phyloP scores from a whole-genome alignment of 2,797 vertebrate genomes.

The Tolypeutes matacus region DNA sequence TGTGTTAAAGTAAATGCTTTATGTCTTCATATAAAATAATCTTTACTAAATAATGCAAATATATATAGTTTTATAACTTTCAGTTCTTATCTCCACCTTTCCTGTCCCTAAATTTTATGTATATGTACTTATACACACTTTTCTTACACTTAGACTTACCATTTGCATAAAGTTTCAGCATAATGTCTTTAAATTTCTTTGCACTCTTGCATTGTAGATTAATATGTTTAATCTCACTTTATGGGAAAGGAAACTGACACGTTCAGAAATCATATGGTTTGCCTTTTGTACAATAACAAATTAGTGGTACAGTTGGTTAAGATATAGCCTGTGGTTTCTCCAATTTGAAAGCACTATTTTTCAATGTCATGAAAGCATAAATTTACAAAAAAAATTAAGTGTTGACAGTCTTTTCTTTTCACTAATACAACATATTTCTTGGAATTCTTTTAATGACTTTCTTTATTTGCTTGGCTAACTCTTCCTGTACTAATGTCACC shows the following conservation, averaged over 20 bases:
- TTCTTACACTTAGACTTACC: background rate
- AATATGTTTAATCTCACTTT: slow-evolving; percentile 17
- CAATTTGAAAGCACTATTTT: slow-evolving; percentile 4
- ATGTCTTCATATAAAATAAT: background rate
- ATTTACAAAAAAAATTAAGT: background rate
- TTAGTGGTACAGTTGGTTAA: slow-evolving; percentile 7
- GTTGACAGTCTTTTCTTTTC: background rate
- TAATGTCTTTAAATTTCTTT: slow-evolving; percentile 56
- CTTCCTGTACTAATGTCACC: background rate
- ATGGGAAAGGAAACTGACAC: background rate
- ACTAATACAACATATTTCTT: background rate
- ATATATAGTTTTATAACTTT: background rate
- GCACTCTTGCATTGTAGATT: background rate
- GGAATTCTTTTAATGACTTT: slow-evolving; percentile 4
- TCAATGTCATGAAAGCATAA: slow-evolving; percentile 32
- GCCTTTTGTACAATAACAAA: slow-evolving; percentile 11
- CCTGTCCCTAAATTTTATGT: background rate
- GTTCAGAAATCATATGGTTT: slow-evolving; percentile 26
- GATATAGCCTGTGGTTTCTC: background rate
- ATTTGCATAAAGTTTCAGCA: background rate
- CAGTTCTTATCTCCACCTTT: background rate
- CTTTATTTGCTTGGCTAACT: slow-evolving; percentile 5
- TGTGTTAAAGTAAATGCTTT: background rate
- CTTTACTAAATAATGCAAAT: background rate
- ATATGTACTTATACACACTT: background rate